Conservation (phyloP, 2,797 vertebrate species). For the Gephyroberyx darwinii region DNA sequence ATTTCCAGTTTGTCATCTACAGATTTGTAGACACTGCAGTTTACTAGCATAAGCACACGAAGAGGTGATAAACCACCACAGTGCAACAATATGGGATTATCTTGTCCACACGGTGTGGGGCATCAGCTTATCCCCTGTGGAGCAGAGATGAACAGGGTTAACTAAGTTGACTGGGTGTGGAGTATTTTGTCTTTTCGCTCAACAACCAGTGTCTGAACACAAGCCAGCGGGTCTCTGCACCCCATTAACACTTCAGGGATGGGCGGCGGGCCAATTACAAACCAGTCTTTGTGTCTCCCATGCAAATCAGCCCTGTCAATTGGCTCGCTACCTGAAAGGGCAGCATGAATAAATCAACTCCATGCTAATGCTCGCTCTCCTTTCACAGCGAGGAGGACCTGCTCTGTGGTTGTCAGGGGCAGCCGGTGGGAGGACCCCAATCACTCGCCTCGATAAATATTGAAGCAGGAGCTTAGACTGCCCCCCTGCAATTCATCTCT, state of each 20-base stretch:
- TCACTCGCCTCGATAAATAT: constrained; percentile 73
- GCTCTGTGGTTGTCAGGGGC: constrained; percentile 70
- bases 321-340: constrained; percentile 61
- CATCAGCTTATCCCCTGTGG: constrained; percentile 27
- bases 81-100: constrained; percentile 31
- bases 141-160: constrained; percentile 34
- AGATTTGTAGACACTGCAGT: not conserved
- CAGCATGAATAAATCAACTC: constrained; percentile 73
- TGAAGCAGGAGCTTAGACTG: constrained; percentile 64
- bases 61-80: constrained; percentile 39
- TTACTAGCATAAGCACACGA: not conserved
- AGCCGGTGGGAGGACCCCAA: constrained; percentile 62
- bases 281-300: constrained; percentile 42
- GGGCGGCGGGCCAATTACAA: constrained; percentile 61
- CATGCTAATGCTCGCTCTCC: constrained; percentile 65
- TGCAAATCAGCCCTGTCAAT: constrained; percentile 62
- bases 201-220: constrained; percentile 47
- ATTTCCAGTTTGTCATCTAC: not conserved
- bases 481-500: constrained; percentile 60
- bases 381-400: constrained; percentile 53
- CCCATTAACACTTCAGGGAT: constrained; percentile 69
- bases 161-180: constrained; percentile 29
- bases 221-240: constrained; percentile 56
- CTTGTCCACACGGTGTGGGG: constrained; percentile 34
- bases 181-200: constrained; percentile 49